Percentiles rank a stretch among this genome's conserved stretches.
These are phyloP conservation scores for Leuciscus waleckii DNA, from an alignment of 2,797 vertebrate genomes.

Conservation along the genomic window DNA sequence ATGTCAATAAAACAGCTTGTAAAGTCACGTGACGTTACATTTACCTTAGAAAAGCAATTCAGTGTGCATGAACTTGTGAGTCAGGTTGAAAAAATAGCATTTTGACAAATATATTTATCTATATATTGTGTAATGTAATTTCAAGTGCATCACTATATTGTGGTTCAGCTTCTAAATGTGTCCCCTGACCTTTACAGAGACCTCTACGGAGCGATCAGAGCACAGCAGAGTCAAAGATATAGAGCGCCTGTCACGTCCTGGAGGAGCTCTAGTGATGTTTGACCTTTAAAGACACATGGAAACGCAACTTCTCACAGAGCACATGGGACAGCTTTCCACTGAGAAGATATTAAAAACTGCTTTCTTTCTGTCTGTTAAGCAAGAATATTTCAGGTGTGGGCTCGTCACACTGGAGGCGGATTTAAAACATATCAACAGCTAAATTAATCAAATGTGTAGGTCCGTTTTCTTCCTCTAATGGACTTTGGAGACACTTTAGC, in stretches of 20 bases:
- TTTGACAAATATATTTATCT: not conserved
- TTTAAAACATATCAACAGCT: not conserved
- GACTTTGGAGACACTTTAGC: not conserved
- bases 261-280: not conserved
- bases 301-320: not conserved
- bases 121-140: not conserved
- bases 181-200: slow-evolving; percentile 39
- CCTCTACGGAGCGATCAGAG: slow-evolving; percentile 46
- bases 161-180: slow-evolving; percentile 6
- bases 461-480: not conserved
- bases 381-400: not conserved
- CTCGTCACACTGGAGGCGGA: not conserved
- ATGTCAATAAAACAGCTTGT: not conserved
- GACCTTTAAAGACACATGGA: not conserved
- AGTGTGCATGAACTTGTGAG: not conserved
- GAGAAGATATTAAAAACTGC: not conserved
- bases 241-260: not conserved
- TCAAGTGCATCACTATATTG: not conserved
- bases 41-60: not conserved
- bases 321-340: not conserved
- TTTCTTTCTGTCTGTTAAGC: slow-evolving; percentile 11
- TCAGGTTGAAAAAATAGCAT: not conserved
- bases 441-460: not conserved
- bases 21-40: not conserved
- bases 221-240: slow-evolving; percentile 48